Percentiles rank a stretch among this genome's conserved stretches.
Evolutionary conservation across 2,113 vertebrate species (phyloP).

Genomic region (mouse (Mus musculus)): DNA sequence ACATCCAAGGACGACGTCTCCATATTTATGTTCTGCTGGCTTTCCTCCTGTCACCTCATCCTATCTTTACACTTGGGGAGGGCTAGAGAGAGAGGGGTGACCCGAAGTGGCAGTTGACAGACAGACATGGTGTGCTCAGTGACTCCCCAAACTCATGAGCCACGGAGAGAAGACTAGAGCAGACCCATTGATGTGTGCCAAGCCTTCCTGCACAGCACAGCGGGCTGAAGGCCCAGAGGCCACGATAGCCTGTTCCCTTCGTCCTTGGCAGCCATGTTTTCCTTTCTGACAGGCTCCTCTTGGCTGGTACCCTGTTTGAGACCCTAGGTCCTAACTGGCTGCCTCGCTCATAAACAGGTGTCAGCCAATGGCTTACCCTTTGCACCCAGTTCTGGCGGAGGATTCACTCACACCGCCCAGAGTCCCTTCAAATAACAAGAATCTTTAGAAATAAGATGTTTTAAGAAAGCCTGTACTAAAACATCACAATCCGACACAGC

Average conservation of each 20-base stretch:
- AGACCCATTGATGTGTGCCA: rapidly evolving
- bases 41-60: background rate
- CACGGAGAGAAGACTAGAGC: background rate
- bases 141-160: rapidly evolving
- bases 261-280: rapidly evolving
- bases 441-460: background rate
- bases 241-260: background rate
- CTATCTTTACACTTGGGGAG: background rate
- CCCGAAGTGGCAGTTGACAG: background rate
- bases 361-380: background rate
- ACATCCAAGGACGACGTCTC: background rate
- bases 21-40: background rate
- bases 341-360: background rate
- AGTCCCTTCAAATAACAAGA: background rate
- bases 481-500: background rate
- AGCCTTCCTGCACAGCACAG: background rate
- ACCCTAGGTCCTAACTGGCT: background rate
- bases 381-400: background rate
- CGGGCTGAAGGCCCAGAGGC: background rate
- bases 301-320: background rate
- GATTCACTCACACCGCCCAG: background rate
- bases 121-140: no score
- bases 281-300: background rate
- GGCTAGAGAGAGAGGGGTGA: background rate
- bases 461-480: background rate